These are phyloP conservation scores for Manis crassicaudata DNA, from an alignment of 2,797 vertebrate species.

Conservation along the genomic window DNA sequence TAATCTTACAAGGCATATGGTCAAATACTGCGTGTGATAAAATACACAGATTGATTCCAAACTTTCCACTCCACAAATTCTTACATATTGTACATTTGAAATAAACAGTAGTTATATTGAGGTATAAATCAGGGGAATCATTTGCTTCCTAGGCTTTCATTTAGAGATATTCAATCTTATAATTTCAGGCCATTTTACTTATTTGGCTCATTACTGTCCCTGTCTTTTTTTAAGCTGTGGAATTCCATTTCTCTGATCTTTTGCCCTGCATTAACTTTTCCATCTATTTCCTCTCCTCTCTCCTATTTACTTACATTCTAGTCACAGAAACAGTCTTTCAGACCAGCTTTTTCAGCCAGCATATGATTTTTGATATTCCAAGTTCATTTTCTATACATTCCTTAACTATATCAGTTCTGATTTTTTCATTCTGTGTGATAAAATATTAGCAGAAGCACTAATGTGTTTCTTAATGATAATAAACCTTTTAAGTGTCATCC, in stretches of 20 bases:
- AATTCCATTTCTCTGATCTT: not conserved
- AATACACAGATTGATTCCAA: not conserved
- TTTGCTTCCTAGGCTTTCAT: not conserved
- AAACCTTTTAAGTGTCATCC: not conserved
- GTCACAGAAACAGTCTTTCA: not conserved
- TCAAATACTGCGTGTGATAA: not conserved
- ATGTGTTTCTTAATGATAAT: conserved; percentile 26
- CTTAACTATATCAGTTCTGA: conserved; percentile 22
- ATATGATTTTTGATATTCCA: not conserved
- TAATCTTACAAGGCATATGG: not conserved
- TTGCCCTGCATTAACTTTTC: not conserved
- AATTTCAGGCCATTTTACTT: not conserved
- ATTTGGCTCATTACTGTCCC: not conserved
- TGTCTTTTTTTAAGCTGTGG: not conserved
- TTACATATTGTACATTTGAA: not conserved
- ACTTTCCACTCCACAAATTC: not conserved
- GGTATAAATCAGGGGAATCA: not conserved
- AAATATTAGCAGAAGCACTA: conserved; percentile 24
- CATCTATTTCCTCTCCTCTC: not conserved
- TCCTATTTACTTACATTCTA: not conserved
- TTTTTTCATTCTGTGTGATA: conserved; percentile 10
- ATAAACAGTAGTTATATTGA: not conserved
- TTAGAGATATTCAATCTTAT: not conserved
- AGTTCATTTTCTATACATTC: conserved; percentile 24
- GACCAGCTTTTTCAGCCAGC: not conserved